A percentile compares a stretch with the other conserved stretches of the same genome.
These are phyloP conservation scores for Drosophila paracracens DNA, from an alignment of 2,888 invertebrate genomes.

Conservation along the genomic window DNA sequence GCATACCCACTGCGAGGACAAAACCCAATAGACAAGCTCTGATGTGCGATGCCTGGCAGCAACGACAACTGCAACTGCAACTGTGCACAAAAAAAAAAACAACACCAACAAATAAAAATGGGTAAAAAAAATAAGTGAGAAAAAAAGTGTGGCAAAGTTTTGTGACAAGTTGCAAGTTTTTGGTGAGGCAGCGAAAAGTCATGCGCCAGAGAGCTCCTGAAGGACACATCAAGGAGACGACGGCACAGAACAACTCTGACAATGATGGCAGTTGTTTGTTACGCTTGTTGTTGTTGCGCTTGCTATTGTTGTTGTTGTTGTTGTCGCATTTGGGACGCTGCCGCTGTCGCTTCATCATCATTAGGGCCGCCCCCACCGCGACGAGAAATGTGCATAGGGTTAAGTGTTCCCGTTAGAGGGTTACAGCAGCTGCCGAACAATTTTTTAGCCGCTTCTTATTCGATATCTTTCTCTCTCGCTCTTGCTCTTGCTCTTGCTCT, in stretches of 20 bases:
- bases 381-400: slow-evolving; percentile 70
- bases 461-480: not conserved
- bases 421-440: slow-evolving; percentile 47
- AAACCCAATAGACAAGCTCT: slow-evolving; percentile 31
- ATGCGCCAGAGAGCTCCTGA: slow-evolving; percentile 81
- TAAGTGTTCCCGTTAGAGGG: slow-evolving; percentile 78
- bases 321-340: slow-evolving; percentile 40
- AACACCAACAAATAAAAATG: not conserved
- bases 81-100: not conserved
- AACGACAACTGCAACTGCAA: slow-evolving; percentile 25
- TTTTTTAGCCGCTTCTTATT: slow-evolving; percentile 20
- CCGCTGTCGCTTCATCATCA: slow-evolving; percentile 70
- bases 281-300: slow-evolving; percentile 36
- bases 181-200: slow-evolving; percentile 75
- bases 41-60: slow-evolving; percentile 40
- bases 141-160: slow-evolving; percentile 61
- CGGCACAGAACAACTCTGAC: slow-evolving; percentile 38
- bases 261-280: slow-evolving; percentile 67
- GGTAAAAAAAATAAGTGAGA: not conserved
- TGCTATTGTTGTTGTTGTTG: slow-evolving; percentile 1
- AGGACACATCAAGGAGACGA: slow-evolving; percentile 83
- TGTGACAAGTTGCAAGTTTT: slow-evolving; percentile 67
- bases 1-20: slow-evolving; percentile 19
- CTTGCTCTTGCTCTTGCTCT: not conserved
- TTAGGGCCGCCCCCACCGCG: slow-evolving; percentile 64